phyloP scores from a whole-genome alignment of 2,113 vertebrate species.

The Amblyornis subalaris region DNA sequence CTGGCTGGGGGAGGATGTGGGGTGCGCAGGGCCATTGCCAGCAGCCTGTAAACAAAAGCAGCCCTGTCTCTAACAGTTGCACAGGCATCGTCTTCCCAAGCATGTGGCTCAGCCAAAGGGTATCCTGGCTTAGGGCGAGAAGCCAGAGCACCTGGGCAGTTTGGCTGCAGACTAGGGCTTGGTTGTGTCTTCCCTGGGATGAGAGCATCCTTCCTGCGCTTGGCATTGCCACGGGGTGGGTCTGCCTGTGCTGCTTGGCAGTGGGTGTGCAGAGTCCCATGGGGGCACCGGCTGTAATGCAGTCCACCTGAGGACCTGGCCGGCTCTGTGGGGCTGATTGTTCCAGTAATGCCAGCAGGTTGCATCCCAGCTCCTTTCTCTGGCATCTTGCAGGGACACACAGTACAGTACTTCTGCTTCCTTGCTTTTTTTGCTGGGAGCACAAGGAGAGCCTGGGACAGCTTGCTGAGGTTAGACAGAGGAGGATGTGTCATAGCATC shows the following conservation, averaged over 20 bases:
- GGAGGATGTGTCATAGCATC: not conserved
- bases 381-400: not conserved
- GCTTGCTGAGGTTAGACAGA: not conserved
- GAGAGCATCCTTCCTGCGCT: not conserved
- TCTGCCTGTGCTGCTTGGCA: not conserved
- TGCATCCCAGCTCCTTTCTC: not conserved
- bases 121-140: not conserved
- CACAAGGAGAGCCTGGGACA: not conserved
- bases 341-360: not conserved
- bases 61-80: not conserved
- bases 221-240: fast-evolving
- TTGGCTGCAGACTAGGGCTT: not conserved
- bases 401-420: not conserved
- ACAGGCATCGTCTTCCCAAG: not conserved
- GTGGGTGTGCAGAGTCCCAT: not conserved
- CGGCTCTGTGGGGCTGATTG: not conserved
- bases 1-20: not conserved
- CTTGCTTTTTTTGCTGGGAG: not conserved
- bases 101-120: not conserved
- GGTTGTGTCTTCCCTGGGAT: not conserved
- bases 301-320: not conserved
- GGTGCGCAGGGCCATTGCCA: not conserved
- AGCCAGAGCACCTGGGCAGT: slow-evolving; percentile 43
- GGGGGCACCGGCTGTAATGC: fast-evolving
- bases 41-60: slow-evolving; percentile 26